These are phyloP conservation scores for Sebastes vulpes DNA, from an alignment of 2,797 vertebrate genomes.

Conservation along the genomic window DNA sequence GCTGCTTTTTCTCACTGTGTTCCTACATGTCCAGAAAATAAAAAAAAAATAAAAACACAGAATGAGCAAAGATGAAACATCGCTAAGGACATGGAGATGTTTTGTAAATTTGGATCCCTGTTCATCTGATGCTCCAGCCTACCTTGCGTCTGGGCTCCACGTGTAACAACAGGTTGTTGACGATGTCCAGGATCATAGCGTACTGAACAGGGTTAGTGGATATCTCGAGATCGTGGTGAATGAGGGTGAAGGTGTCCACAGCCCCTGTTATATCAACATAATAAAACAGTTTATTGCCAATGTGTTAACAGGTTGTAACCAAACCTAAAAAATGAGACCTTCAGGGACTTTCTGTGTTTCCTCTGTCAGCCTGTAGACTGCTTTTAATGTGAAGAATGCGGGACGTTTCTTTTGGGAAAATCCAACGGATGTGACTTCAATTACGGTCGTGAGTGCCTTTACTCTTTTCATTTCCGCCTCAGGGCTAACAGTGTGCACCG, in stretches of 20 bases:
- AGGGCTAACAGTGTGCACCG: too few species aligned
- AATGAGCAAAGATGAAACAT: background rate
- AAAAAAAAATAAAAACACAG: background rate
- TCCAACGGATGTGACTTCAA: too few species aligned
- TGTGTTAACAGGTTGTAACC: too few species aligned
- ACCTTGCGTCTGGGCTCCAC: slow-evolving; percentile 98
- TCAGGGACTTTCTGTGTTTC: too few species aligned
- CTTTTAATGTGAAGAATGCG: too few species aligned
- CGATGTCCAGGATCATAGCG: slow-evolving; percentile 99
- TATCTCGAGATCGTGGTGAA: slow-evolving; percentile 98
- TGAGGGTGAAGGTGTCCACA: slow-evolving; percentile 98
- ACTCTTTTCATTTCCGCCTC: too few species aligned
- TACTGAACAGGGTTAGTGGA: slow-evolving; percentile 98
- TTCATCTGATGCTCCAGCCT: background rate
- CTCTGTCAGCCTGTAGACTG: too few species aligned
- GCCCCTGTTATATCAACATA: slow-evolving; percentile 84
- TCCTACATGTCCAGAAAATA: slow-evolving; percentile 81
- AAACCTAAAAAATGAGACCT: too few species aligned
- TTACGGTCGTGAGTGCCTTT: too few species aligned
- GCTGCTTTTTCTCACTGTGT: slow-evolving; percentile 98
- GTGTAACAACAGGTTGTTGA: slow-evolving; percentile 96
- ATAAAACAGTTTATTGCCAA: background rate
- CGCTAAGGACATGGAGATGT: background rate
- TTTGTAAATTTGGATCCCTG: background rate
- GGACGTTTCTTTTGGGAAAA: too few species aligned